Evolutionary conservation across 2,797 vertebrate genomes (phyloP).

Genomic region (Fratercula arctica): DNA sequence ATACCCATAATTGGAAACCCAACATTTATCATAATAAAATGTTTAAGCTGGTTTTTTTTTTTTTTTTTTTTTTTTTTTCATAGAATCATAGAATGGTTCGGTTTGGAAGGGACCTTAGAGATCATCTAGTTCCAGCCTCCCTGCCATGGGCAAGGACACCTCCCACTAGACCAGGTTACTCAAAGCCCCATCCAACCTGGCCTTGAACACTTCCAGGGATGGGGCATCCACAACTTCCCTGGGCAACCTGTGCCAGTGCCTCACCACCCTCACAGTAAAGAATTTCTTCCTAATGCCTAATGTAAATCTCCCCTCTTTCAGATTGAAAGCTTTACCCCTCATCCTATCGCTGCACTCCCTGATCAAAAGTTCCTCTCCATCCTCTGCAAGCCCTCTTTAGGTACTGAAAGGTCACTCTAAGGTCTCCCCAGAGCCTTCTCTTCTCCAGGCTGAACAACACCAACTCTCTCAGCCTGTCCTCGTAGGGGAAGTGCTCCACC

Average conservation of each 20-base stretch:
- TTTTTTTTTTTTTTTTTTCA: no score
- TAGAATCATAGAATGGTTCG: background rate
- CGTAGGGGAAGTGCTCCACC: background rate
- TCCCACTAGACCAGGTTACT: background rate
- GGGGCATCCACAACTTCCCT: background rate
- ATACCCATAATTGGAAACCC: background rate
- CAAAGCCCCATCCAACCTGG: background rate
- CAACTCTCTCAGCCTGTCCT: background rate
- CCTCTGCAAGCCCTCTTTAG: background rate
- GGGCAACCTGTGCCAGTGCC: background rate
- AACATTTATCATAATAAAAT: background rate
- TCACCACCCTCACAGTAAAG: background rate
- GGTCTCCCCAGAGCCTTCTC: background rate
- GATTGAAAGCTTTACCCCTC: background rate
- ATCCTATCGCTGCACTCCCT: fast-evolving
- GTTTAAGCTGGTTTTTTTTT: background rate
- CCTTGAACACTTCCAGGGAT: background rate
- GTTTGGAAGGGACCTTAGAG: background rate
- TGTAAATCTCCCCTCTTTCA: background rate
- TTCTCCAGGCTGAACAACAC: background rate
- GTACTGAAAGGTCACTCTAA: background rate
- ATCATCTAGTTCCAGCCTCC: fast-evolving
- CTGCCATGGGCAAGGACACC: background rate
- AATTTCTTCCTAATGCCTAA: no score
- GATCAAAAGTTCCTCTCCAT: background rate